A percentile compares a stretch with the other conserved stretches of the same genome.
These are phyloP conservation scores for human (Homo sapiens) DNA, from an alignment of 2,113 vertebrate species.

Conservation along the genomic window GRCh38 chr4:80702501-80703000, in stretches of 20 bases:
- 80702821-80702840: slow-evolving; percentile 24
- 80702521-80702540: slow-evolving; percentile 25
- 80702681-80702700: slow-evolving; percentile 33
- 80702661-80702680: not conserved
- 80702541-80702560: slow-evolving; percentile 4
- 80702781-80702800: slow-evolving; percentile 21
- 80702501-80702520: slow-evolving; percentile 21
- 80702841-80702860: slow-evolving; percentile 53
- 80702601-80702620: slow-evolving; percentile 27
- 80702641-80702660: not conserved
- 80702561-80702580: slow-evolving; percentile 47
- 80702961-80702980: not conserved
- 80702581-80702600: slow-evolving; percentile 26
- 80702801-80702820: slow-evolving; percentile 43
- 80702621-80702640: slow-evolving; percentile 20
- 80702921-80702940: slow-evolving; percentile 57
- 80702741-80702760: slow-evolving; percentile 11
- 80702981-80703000: not conserved
- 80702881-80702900: slow-evolving; percentile 59
- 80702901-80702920: slow-evolving; percentile 56
- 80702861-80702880: slow-evolving; percentile 61
- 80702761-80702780: slow-evolving; percentile 35
- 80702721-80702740: slow-evolving; percentile 10
- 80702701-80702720: not conserved
- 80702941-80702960: slow-evolving; percentile 25